These are phyloP conservation scores for Peromyscus attwateri DNA, from an alignment of 2,797 vertebrate genomes.

Conservation along the genomic window DNA sequence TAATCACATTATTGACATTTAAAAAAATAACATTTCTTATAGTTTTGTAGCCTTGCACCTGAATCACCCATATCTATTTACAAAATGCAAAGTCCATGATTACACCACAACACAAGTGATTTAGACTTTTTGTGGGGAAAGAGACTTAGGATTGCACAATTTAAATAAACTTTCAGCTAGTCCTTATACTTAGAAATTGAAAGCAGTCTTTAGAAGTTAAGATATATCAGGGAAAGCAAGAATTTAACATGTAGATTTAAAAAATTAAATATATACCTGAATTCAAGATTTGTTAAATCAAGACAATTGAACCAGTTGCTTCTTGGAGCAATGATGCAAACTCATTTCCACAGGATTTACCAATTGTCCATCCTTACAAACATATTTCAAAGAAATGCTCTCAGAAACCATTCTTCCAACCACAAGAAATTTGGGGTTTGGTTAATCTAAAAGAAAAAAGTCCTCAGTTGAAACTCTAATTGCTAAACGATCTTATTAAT, in stretches of 20 bases:
- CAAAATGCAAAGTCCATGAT: neutral
- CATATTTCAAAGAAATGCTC: neutral
- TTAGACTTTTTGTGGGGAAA: neutral
- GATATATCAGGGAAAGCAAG: neutral
- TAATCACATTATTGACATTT: neutral
- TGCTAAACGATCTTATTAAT: too few relatives aligned
- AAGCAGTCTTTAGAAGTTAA: neutral
- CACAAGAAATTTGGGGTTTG: neutral
- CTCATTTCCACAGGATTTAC: slow-evolving; percentile 29
- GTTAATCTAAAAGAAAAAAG: neutral
- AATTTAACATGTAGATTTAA: neutral
- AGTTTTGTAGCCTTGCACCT: neutral
- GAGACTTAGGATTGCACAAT: neutral
- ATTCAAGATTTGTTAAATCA: slow-evolving; percentile 49
- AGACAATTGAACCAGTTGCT: slow-evolving; percentile 6
- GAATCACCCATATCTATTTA: slow-evolving; percentile 43
- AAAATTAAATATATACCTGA: neutral
- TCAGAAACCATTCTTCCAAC: neutral
- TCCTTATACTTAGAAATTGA: neutral
- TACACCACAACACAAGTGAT: neutral
- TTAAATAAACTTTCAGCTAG: neutral
- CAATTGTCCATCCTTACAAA: neutral
- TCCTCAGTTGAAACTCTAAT: neutral
- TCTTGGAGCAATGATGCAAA: neutral
- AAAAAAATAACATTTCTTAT: neutral